Percentiles rank a stretch among this genome's conserved stretches.
Conservation (phyloP, 2,797 vertebrate species). For the Enteromius anoplus region DNA sequence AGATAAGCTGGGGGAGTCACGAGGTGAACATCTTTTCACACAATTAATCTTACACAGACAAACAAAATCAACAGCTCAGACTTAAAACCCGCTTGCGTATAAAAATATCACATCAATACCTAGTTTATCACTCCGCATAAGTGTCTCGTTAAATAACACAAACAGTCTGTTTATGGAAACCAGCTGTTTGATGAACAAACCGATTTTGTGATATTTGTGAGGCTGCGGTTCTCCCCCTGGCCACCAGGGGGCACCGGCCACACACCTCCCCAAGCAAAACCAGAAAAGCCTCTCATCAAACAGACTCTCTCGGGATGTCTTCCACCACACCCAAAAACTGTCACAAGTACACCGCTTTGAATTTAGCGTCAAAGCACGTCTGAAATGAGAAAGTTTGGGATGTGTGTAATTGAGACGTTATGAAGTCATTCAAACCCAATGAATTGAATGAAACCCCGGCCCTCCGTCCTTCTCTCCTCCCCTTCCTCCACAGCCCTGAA, state of each 20-base stretch:
- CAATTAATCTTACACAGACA: conserved; percentile 34
- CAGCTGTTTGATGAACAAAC: conserved; percentile 28
- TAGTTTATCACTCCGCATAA: conserved; percentile 12
- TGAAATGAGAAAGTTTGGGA: conserved; percentile 2
- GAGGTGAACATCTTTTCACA: conserved; percentile 55
- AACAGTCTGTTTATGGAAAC: conserved; percentile 12
- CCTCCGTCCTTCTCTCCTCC: neutral
- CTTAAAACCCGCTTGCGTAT: conserved; percentile 1
- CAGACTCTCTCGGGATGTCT: conserved; percentile 31
- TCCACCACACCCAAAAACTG: conserved; percentile 44
- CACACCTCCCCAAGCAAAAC: conserved; percentile 58
- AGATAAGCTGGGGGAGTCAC: conserved; percentile 81
- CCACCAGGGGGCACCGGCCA: conserved; percentile 75
- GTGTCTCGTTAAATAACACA: conserved; percentile 19
- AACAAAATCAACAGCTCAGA: conserved; percentile 21
- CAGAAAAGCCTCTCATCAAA: conserved; percentile 43
- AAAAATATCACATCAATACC: conserved; percentile 22
- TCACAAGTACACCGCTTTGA: neutral
- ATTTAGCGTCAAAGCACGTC: conserved; percentile 8
- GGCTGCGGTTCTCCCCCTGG: conserved; percentile 43
- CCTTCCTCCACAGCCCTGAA: conserved; percentile 15
- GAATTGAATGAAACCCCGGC: conserved; percentile 8
- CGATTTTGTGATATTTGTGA: neutral
- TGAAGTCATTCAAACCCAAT: conserved; percentile 9
- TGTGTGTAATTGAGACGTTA: conserved; percentile 37